Evolutionary conservation across 2,888 invertebrate genomes (phyloP).

Genomic region (Hydrotaea cyrtoneurina): DNA sequence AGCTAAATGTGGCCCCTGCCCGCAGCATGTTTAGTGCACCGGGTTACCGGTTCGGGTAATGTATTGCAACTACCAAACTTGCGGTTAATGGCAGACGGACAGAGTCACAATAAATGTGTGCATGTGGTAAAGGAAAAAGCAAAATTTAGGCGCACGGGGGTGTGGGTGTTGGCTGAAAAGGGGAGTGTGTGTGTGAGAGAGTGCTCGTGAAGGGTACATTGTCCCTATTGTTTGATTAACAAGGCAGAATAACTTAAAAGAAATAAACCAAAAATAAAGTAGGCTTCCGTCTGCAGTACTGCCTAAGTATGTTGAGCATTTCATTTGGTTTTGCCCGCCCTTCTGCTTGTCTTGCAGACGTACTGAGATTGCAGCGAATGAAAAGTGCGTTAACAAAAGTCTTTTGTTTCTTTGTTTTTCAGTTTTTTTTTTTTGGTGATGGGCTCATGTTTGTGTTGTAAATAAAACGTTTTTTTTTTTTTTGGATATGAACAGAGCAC

Average conservation of each 20-base stretch:
- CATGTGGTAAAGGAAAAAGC: background rate
- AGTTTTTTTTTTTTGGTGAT: background rate
- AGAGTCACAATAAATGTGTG: background rate
- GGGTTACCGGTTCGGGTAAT: slow-evolving; percentile 13
- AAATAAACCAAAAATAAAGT: no score
- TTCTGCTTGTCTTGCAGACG: background rate
- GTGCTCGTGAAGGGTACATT: slow-evolving; percentile 64
- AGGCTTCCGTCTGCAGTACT: background rate
- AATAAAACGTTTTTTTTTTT: background rate
- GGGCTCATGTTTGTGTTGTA: background rate
- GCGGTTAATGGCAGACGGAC: background rate
- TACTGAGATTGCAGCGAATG: background rate
- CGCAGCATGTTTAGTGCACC: background rate
- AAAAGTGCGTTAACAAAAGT: slow-evolving; percentile 12
- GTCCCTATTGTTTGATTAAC: slow-evolving; percentile 65
- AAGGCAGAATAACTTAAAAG: background rate
- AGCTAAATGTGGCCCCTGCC: no score
- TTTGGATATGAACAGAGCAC: no score
- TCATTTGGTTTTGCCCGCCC: slow-evolving; percentile 4
- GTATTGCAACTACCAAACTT: slow-evolving; percentile 12
- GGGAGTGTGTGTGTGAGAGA: background rate
- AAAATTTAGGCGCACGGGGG: background rate
- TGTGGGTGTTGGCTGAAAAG: background rate
- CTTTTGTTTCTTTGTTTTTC: no score
- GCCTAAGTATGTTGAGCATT: no score